A percentile compares a stretch with the other conserved stretches of the same genome.
Evolutionary conservation across 2,888 invertebrate species (phyloP).

Genomic region (Teinopalpus imperialis): DNA sequence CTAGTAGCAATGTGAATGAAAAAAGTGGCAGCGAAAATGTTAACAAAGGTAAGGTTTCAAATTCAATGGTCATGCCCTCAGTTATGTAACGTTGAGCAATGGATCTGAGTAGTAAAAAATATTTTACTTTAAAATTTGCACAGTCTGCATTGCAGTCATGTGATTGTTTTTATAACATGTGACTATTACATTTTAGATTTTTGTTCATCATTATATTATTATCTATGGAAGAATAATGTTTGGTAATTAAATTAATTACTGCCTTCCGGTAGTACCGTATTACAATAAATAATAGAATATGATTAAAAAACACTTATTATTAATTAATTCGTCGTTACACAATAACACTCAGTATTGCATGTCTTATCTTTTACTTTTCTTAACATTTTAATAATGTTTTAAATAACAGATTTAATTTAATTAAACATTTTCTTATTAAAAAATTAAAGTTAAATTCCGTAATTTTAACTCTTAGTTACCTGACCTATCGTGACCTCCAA

Average conservation of each 20-base stretch:
- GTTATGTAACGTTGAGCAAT: slow-evolving; percentile 75
- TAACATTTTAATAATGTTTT: too few species aligned
- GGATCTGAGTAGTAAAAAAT: slow-evolving; percentile 46
- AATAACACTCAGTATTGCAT: slow-evolving; percentile 31
- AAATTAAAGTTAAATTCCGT: too few species aligned
- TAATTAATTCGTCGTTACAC: slow-evolving; percentile 30
- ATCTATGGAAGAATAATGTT: background rate
- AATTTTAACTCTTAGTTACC: too few species aligned
- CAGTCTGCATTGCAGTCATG: slow-evolving; percentile 57
- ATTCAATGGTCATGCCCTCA: slow-evolving; percentile 63
- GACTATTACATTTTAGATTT: slow-evolving; percentile 37
- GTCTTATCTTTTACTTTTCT: too few species aligned
- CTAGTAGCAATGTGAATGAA: slow-evolving; percentile 65
- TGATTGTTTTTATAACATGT: slow-evolving; percentile 64
- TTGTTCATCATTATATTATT: background rate
- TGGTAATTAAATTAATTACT: background rate
- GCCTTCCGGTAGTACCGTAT: too few species aligned
- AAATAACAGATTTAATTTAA: too few species aligned
- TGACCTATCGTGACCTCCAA: background rate
- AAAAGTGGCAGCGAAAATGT: slow-evolving; percentile 66
- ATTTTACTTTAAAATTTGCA: slow-evolving; percentile 38
- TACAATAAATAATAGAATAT: slow-evolving; percentile 2
- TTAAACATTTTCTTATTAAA: too few species aligned
- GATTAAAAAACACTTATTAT: too few species aligned
- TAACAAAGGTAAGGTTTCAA: slow-evolving; percentile 71